phyloP scores from a whole-genome alignment of 2,797 vertebrate genomes.

The Apogon hyalosoma region DNA sequence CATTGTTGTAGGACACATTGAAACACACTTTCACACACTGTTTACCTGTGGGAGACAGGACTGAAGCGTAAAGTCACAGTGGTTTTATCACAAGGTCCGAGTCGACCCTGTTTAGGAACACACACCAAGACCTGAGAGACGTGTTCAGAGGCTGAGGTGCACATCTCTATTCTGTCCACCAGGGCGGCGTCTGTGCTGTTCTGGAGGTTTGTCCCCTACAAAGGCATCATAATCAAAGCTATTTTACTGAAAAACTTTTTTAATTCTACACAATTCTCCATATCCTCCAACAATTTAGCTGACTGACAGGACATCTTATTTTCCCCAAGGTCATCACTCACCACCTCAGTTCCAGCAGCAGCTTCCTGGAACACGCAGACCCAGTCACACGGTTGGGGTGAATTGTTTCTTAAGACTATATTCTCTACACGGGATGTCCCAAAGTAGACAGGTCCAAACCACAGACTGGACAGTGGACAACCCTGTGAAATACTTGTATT shows the following conservation, averaged over 20 bases:
- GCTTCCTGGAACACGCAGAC: conserved; percentile 54
- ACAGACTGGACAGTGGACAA: conserved; percentile 54
- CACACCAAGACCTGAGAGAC: conserved; percentile 41
- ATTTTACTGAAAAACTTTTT: neutral
- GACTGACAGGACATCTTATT: neutral
- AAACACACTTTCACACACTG: neutral
- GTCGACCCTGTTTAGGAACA: conserved; percentile 63
- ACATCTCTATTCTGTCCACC: conserved; percentile 41
- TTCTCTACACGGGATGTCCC: conserved; percentile 58
- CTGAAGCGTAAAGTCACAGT: conserved; percentile 65
- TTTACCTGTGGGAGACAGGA: conserved; percentile 59
- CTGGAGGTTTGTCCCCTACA: conserved; percentile 64
- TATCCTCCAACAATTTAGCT: neutral
- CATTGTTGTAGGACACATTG: neutral
- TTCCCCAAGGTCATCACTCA: conserved; percentile 35
- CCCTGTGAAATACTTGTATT: conserved; percentile 48
- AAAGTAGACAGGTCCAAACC: conserved; percentile 70
- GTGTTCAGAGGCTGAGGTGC: conserved; percentile 6
- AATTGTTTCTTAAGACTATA: conserved; percentile 67
- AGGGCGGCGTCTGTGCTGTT: conserved; percentile 56
- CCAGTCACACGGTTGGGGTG: conserved; percentile 68
- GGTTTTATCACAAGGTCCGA: conserved; percentile 53
- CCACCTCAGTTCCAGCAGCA: conserved; percentile 63
- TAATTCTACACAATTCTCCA: neutral
- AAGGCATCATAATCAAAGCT: neutral